Conservation (phyloP, 2,888 invertebrate genomes). For the Octonoba sinensis region DNA sequence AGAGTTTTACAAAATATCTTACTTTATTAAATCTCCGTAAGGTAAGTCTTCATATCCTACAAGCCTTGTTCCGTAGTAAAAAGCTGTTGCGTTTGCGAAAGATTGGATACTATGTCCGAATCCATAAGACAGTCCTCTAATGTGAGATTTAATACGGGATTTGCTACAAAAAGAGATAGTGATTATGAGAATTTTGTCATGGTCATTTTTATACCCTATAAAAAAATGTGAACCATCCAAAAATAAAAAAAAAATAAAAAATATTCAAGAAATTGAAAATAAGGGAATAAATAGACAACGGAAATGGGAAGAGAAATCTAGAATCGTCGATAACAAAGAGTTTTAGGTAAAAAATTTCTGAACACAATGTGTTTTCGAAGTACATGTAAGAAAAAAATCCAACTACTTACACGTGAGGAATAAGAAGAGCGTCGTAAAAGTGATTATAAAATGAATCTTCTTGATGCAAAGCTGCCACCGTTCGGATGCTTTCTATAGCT, state of each 20-base stretch:
- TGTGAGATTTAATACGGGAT: slow-evolving; percentile 71
- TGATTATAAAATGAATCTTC: slow-evolving; percentile 76
- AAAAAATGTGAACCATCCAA: too few species aligned
- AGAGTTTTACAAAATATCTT: slow-evolving; percentile 70
- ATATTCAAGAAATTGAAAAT: too few species aligned
- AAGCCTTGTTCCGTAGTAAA: slow-evolving; percentile 81
- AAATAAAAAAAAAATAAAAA: too few species aligned
- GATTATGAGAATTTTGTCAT: too few species aligned
- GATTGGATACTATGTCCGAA: slow-evolving; percentile 81
- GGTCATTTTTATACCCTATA: too few species aligned
- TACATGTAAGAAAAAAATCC: too few species aligned
- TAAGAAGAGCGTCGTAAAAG: slow-evolving; percentile 23
- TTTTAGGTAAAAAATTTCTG: too few species aligned
- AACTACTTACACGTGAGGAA: slow-evolving; percentile 28
- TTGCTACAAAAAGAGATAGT: slow-evolving; percentile 33
- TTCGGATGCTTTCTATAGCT: slow-evolving; percentile 82
- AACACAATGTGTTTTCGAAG: too few species aligned
- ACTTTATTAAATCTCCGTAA: slow-evolving; percentile 82
- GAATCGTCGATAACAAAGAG: too few species aligned
- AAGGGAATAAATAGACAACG: too few species aligned
- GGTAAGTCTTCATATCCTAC: slow-evolving; percentile 77
- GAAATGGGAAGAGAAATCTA: too few species aligned
- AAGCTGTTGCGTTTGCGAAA: slow-evolving; percentile 79
- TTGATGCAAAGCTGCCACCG: slow-evolving; percentile 74
- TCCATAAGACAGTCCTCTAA: slow-evolving; percentile 80